These are phyloP conservation scores for Pogona vitticeps DNA, from an alignment of 2,113 vertebrate genomes.

Conservation along the genomic window DNA sequence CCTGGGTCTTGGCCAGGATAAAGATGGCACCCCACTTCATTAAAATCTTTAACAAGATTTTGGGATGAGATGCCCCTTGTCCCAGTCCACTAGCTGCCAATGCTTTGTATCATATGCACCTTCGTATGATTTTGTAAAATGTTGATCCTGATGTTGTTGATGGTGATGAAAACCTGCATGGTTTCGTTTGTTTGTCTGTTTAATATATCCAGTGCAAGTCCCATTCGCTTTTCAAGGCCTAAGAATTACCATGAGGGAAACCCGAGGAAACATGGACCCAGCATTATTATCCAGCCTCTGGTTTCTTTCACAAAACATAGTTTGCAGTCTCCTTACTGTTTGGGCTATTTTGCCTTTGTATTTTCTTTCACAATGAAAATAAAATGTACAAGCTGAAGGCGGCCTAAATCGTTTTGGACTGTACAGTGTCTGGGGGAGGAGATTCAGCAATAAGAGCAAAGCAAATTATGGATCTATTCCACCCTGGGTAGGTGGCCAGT, in stretches of 20 bases:
- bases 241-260: not conserved
- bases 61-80: no score
- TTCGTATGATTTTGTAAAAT: not conserved
- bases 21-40: no score
- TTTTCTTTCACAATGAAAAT: no score
- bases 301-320: not conserved
- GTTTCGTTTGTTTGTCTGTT: not conserved
- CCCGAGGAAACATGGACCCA: not conserved
- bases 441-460: constrained; percentile 16
- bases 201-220: not conserved
- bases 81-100: no score
- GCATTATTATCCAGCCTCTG: constrained; percentile 11
- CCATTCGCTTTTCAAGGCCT: not conserved
- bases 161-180: no score
- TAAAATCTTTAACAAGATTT: no score
- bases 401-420: not conserved
- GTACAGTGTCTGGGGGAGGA: not conserved
- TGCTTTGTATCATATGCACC: not conserved
- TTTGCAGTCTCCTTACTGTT: no score
- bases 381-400: no score
- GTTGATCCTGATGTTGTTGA: no score
- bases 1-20: no score
- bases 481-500: not conserved
- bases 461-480: not conserved
- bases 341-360: no score